phyloP scores from a whole-genome alignment of 2,113 vertebrate genomes.

The Rhea pennata region DNA sequence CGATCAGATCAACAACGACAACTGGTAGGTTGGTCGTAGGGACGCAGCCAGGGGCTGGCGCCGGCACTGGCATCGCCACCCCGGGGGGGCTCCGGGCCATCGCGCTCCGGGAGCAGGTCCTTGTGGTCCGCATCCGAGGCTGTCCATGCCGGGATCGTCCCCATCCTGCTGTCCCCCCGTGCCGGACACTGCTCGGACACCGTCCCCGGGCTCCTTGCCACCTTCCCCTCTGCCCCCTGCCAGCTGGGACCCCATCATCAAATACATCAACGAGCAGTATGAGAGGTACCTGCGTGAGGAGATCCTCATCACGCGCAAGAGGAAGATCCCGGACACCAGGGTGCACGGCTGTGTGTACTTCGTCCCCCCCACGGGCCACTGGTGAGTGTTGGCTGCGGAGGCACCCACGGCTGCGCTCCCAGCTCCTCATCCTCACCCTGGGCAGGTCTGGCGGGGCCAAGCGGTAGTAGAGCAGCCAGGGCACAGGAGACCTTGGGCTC shows the following conservation, averaged over 20 bases:
- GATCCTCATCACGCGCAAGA: constrained; percentile 90
- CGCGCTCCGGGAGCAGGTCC: too few species aligned
- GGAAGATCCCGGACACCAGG: constrained; percentile 90
- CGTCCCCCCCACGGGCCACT: constrained; percentile 91
- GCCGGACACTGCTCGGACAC: not conserved
- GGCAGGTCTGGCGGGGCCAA: too few species aligned
- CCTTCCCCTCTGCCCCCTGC: not conserved
- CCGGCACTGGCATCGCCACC: too few species aligned
- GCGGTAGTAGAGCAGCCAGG: too few species aligned
- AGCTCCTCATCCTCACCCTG: not conserved
- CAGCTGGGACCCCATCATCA: constrained; percentile 95
- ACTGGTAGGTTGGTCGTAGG: constrained; percentile 76
- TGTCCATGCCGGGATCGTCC: not conserved
- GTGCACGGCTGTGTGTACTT: constrained; percentile 96
- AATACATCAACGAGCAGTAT: constrained; percentile 92
- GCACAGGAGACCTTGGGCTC: not conserved
- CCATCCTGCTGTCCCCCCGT: too few species aligned
- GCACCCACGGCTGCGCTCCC: not conserved
- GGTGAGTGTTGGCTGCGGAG: constrained; percentile 74
- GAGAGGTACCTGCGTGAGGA: constrained; percentile 93
- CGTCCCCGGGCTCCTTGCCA: not conserved
- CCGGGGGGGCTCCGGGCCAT: not conserved
- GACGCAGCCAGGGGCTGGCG: fast-evolving
- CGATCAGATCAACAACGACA: constrained; percentile 92
- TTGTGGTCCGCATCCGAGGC: not conserved